phyloP scores from a whole-genome alignment of 2,888 invertebrate species.

The Standfussiana lucernea region DNA sequence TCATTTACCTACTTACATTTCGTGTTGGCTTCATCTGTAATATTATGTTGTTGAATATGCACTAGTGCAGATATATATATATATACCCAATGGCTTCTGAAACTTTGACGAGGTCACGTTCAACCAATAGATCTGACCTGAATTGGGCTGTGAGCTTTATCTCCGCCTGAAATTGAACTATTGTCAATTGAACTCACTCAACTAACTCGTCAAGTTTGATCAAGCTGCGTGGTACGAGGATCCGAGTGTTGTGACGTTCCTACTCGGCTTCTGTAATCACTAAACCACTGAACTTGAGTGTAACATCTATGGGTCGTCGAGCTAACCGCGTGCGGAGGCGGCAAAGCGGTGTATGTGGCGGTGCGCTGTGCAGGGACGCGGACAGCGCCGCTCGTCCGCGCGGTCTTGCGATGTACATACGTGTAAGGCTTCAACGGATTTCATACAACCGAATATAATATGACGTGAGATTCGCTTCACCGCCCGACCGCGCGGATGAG shows the following conservation, averaged over 20 bases:
- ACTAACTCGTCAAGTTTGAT: slow-evolving; percentile 41
- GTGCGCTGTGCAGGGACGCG: not conserved
- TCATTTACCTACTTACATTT: not conserved
- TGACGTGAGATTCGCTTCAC: not conserved
- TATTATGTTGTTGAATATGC: slow-evolving; percentile 11
- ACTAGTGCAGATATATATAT: slow-evolving; percentile 28
- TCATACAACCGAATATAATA: not conserved
- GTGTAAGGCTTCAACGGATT: not conserved
- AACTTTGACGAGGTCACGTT: slow-evolving; percentile 52
- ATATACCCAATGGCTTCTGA: slow-evolving; percentile 36
- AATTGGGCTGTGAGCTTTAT: slow-evolving; percentile 45
- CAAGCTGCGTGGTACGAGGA: slow-evolving; percentile 14
- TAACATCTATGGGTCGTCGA: not conserved
- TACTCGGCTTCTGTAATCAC: not conserved
- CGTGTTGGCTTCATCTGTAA: not conserved
- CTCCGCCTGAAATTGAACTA: slow-evolving; percentile 45
- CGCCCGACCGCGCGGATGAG: not conserved
- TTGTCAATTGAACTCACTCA: slow-evolving; percentile 48
- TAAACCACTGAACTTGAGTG: not conserved
- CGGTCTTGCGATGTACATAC: not conserved
- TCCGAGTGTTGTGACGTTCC: not conserved
- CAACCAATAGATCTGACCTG: slow-evolving; percentile 49
- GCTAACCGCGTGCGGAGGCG: not conserved
- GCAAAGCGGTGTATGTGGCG: not conserved
- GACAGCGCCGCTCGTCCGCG: not conserved